These are phyloP conservation scores for Hesperophylax magnus DNA, from an alignment of 1,140 invertebrate genomes.

Conservation along the genomic window DNA sequence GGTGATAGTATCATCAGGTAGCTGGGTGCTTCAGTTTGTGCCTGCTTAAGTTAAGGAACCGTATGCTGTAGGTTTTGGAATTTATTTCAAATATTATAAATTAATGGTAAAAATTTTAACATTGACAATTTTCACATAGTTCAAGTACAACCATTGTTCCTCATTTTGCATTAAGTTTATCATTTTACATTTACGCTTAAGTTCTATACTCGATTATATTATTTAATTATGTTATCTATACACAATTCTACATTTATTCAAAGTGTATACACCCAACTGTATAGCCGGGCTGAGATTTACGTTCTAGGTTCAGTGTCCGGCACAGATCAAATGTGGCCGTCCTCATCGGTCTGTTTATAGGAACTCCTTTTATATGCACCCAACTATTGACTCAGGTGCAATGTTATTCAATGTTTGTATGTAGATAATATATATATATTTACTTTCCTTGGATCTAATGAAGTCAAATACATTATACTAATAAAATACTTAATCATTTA, in stretches of 20 bases:
- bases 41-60: slow-evolving; percentile 2
- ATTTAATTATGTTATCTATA: not conserved
- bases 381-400: too few species aligned
- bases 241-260: too few species aligned
- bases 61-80: not conserved
- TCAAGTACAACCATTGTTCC: slow-evolving; percentile 54
- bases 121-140: slow-evolving; percentile 45
- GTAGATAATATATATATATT: slow-evolving; percentile 15
- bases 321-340: too few species aligned
- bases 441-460: slow-evolving; percentile 3
- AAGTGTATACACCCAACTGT: too few species aligned
- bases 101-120: slow-evolving; percentile 6
- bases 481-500: slow-evolving; percentile 23
- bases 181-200: slow-evolving; percentile 16
- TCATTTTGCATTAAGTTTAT: slow-evolving; percentile 49
- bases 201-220: slow-evolving; percentile 18
- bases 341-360: too few species aligned
- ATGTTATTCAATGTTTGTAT: too few species aligned
- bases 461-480: slow-evolving; percentile 18
- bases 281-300: too few species aligned
- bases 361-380: too few species aligned
- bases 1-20: too few species aligned
- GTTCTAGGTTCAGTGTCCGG: too few species aligned
- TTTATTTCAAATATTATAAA: slow-evolving; percentile 23
- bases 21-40: slow-evolving; percentile 5